Percentiles rank a stretch among this genome's conserved stretches.
phyloP scores from a whole-genome alignment of 2,888 invertebrate genomes.

The Leptura quadrifasciata region DNA sequence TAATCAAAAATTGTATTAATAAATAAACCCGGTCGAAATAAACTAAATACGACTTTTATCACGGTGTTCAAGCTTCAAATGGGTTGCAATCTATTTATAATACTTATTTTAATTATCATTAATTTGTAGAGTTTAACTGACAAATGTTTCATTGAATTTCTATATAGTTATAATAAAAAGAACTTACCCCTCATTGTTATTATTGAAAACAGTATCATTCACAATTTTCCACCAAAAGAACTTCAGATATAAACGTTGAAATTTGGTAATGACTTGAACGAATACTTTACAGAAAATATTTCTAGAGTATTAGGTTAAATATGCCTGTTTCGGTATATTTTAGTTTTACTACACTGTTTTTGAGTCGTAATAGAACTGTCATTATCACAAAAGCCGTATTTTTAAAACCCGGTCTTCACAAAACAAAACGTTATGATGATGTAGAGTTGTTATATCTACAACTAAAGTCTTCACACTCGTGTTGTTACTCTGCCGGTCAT shows the following conservation, averaged over 20 bases:
- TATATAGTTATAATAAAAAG: neutral
- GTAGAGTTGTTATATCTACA: too few relatives aligned
- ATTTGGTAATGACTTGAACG: neutral
- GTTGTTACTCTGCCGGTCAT: neutral
- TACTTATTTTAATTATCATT: too few relatives aligned
- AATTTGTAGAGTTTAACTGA: too few relatives aligned
- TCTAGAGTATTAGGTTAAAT: neutral
- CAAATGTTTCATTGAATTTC: too few relatives aligned
- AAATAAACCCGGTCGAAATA: too few relatives aligned
- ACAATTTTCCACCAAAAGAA: constrained; percentile 14
- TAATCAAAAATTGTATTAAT: too few relatives aligned
- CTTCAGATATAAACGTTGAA: neutral
- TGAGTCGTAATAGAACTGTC: constrained; percentile 45
- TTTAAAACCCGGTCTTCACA: neutral
- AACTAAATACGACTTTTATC: too few relatives aligned
- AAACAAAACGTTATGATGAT: neutral
- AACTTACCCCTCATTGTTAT: constrained; percentile 53
- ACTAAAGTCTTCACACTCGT: neutral
- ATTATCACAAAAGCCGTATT: constrained; percentile 44
- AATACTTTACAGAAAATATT: neutral
- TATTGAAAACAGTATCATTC: constrained; percentile 43
- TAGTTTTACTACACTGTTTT: constrained; percentile 54
- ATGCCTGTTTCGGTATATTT: constrained; percentile 27
- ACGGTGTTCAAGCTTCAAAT: too few relatives aligned
- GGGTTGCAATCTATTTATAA: too few relatives aligned